A percentile compares a stretch with the other conserved stretches of the same genome.
phyloP scores from a whole-genome alignment of 2,113 vertebrate species.

The Mesocricetus auratus region DNA sequence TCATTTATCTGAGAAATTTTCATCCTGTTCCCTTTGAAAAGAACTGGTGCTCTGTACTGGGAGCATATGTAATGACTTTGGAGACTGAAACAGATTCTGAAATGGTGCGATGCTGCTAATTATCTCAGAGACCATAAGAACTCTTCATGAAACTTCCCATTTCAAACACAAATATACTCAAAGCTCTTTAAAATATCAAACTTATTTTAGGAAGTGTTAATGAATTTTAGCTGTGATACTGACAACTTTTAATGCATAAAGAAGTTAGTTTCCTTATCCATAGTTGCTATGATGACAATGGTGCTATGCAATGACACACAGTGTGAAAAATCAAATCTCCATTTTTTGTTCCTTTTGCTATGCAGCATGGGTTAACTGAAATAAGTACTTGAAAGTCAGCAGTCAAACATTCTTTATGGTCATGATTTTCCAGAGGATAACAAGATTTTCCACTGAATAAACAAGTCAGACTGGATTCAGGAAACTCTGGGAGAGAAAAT shows the following conservation, averaged over 20 bases:
- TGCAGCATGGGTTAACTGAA: not conserved
- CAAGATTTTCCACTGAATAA: not conserved
- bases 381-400: not conserved
- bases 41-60: not conserved
- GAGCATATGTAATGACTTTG: not conserved
- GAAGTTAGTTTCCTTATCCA: not conserved
- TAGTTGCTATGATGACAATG: not conserved
- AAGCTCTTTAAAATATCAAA: conserved; percentile 3
- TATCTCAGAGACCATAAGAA: not conserved
- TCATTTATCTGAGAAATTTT: not conserved
- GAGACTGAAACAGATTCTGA: not conserved
- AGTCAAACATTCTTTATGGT: not conserved
- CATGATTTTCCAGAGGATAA: not conserved
- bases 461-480: not conserved
- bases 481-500: not conserved
- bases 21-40: not conserved
- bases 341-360: not conserved
- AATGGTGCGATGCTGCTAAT: conserved; percentile 8
- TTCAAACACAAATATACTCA: not conserved
- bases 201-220: conserved; percentile 24
- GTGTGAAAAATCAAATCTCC: not conserved
- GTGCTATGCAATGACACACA: not conserved
- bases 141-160: not conserved
- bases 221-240: not conserved
- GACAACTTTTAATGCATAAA: not conserved